Conservation (phyloP, 2,888 invertebrate genomes). For the Drosophila atripex region DNA sequence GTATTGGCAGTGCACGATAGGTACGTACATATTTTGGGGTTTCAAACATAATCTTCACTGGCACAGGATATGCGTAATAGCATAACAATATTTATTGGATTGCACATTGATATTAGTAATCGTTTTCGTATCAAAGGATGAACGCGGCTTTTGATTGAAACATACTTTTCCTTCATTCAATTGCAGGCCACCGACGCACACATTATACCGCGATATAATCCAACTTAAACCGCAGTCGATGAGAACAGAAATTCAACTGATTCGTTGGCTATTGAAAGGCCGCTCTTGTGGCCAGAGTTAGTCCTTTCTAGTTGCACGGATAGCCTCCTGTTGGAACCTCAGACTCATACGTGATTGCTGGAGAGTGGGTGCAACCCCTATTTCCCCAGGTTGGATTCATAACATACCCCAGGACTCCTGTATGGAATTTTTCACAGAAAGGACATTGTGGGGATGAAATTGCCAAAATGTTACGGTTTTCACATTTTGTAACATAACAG, state of each 20-base stretch:
- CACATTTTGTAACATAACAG: too few relatives aligned
- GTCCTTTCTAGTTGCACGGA: slow-evolving; percentile 11
- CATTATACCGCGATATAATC: slow-evolving; percentile 27
- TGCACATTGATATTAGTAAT: slow-evolving; percentile 21
- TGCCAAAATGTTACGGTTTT: not conserved
- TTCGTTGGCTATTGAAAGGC: slow-evolving; percentile 9
- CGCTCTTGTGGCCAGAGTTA: not conserved
- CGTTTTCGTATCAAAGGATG: slow-evolving; percentile 19
- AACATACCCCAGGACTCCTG: not conserved
- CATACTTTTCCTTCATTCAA: slow-evolving; percentile 44
- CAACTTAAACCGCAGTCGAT: slow-evolving; percentile 44
- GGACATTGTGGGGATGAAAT: not conserved
- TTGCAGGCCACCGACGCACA: slow-evolving; percentile 26
- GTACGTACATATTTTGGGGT: slow-evolving; percentile 28
- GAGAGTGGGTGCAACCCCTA: not conserved
- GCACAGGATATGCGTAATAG: slow-evolving; percentile 20
- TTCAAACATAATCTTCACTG: slow-evolving; percentile 25
- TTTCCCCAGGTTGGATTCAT: slow-evolving; percentile 6
- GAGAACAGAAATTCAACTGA: slow-evolving; percentile 52
- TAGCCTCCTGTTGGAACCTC: slow-evolving; percentile 14
- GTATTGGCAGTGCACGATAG: not conserved
- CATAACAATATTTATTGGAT: slow-evolving; percentile 21
- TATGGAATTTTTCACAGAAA: not conserved
- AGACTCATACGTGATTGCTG: not conserved
- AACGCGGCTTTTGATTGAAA: slow-evolving; percentile 37